Base-by-base conservation (phyloP, 1,140 invertebrate species). In the Holotrichia oblita region DNA sequence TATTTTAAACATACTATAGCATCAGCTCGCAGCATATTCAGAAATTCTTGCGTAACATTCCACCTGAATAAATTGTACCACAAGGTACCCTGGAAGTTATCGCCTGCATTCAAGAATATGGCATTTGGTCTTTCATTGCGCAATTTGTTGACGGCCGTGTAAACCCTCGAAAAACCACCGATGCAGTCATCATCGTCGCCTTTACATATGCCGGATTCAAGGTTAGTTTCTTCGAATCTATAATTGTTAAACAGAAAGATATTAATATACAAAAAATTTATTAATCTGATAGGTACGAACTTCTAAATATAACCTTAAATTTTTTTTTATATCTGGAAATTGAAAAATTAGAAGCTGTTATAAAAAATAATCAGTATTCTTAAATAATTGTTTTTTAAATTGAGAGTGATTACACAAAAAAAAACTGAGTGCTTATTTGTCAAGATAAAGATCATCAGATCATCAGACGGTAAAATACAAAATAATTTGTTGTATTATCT, bases 41-140 rank as follows among this genome's bases (percentile, higher is more conserved):
- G 91, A 84, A 97, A 94, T 76, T 92, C 84, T 10, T 92, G 90
- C 0, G 92, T 93, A 0, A 92, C 92, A 79, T 93, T 92, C 91
- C 94, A 95, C 78, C 91, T 89, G 79, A 93, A 90, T 10, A 94
- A 84, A 79, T 93, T 93, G 85, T 95, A 96, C 93, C 94, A 97
- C 1, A 96, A 88, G 0, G 94, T 96, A 0, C 95, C 95, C 86
- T 96, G 94, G 84, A 93, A 97, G 83, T 93, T 93, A 86, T 97
- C 95, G 0, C 95, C 95, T 0, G 92, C 95, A 85, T 96, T 95
- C 6, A 97, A 87, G 34, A 95, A 90, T 75, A 97, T 87, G 0
- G 92, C 89, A 83, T 93, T 91, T 0, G 89, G 83, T 78, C 88
- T 83, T 81, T 92, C 85, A 78, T 87, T 80, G 42, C 89, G 82